Evolutionary conservation across 2,113 vertebrate species (phyloP).

Genomic region (Chiloscyllium plagiosum): DNA sequence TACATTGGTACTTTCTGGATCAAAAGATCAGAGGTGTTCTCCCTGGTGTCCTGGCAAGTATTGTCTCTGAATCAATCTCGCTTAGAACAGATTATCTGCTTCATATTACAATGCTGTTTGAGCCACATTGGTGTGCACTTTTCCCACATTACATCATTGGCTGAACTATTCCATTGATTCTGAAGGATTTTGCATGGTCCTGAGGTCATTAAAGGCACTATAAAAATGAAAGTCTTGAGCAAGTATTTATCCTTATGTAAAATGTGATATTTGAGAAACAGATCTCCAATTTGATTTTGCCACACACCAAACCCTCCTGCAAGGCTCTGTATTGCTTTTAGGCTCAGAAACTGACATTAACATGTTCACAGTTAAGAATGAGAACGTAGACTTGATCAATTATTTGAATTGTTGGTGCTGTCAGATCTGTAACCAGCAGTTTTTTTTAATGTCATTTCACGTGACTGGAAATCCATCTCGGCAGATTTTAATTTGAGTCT

Average conservation of each 20-base stretch:
- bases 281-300: not conserved
- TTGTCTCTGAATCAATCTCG: not conserved
- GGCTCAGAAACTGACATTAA: not conserved
- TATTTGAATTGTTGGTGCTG: not conserved
- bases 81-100: not conserved
- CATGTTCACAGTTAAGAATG: not conserved
- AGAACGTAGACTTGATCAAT: not conserved
- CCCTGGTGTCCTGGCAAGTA: not conserved
- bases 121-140: not conserved
- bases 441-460: not conserved
- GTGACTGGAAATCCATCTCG: not conserved
- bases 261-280: not conserved
- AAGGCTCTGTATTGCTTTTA: not conserved
- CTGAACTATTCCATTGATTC: not conserved
- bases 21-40: not conserved
- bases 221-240: not conserved
- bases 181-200: too few species aligned
- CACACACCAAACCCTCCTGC: not conserved
- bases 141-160: not conserved
- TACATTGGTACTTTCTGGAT: too few species aligned
- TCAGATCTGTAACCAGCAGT: not conserved
- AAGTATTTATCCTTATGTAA: not conserved
- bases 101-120: not conserved
- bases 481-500: not conserved
- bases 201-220: not conserved